Evolutionary conservation across 37 sponge, comb jelly and placozoan species (phyloP), one percentile per base, ranked within the genome.

Genomic region (Mnemiopsis leidyi): DNA sequence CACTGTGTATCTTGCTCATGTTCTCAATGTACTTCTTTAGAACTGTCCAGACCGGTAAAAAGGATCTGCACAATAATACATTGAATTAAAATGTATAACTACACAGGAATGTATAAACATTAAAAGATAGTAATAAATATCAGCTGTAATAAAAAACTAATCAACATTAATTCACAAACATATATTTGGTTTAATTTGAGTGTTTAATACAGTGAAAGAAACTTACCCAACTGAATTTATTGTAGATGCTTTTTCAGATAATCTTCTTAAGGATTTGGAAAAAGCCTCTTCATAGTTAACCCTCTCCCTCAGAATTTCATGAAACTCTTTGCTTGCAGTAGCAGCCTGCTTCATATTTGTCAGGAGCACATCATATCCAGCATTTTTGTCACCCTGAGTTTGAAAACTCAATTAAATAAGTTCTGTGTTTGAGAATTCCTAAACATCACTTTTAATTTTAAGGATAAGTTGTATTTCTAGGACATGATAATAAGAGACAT

Each of bases 321-420:
- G 90, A 85, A 85, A 85, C 30, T 85, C 90, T 85, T 85, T 85
- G 90, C 61, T 28, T 38, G 90, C 90, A 85, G 32, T 38, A 13
- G 29, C 90, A 40, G 38, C 90, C 24, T 85, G 90, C 29, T 85
- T 85, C 90, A 85, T 20, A 21, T 85, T 85, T 0, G 90, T 85
- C 3, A 85, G 90, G 39, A 85, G 90, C 40, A 40, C 90, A 85
- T 85, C 90, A 40, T 85, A 85, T 85, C 90, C 90, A 38, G 90
- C 90, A 85, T 85, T 85, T 23, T 85, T 85, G 24, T 85, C 90
- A 39, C 90, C 90, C 90, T 85, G 48, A 69, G n/a, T 48, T 48
- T 5, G n/a, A n/a, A n/a, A n/a, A n/a, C n/a, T n/a, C n/a, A n/a
- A n/a, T n/a, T n/a, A n/a, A n/a, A n/a, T n/a, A n/a, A n/a, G n/a